phyloP scores from a whole-genome alignment of 2,797 vertebrate genomes.

The Coregonus ussuriensis region DNA sequence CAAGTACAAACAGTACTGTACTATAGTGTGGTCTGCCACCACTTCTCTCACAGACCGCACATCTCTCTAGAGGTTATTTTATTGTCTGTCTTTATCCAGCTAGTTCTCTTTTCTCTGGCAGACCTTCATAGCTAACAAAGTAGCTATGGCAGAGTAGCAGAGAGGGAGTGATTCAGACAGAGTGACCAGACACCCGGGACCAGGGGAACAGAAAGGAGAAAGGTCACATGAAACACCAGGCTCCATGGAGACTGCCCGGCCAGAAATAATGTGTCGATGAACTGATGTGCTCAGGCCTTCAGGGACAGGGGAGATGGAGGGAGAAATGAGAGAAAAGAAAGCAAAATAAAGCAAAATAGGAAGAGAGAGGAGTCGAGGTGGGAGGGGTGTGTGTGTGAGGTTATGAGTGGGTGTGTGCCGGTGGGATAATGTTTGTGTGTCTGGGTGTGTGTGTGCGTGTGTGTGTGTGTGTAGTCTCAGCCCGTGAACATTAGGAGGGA shows the following conservation, averaged over 20 bases:
- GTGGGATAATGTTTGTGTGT: too few species aligned
- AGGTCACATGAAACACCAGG: constrained; percentile 74
- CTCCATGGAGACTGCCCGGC: constrained; percentile 67
- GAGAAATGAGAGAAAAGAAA: constrained; percentile 48
- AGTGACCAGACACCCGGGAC: constrained; percentile 70
- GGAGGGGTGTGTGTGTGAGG: constrained; percentile 29
- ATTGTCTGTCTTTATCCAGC: constrained; percentile 65
- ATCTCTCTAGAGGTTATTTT: constrained; percentile 58
- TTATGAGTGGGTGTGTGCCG: constrained; percentile 19
- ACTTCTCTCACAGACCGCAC: not conserved
- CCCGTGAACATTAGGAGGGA: constrained; percentile 15
- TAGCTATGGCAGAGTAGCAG: constrained; percentile 46
- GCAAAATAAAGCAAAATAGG: constrained; percentile 15
- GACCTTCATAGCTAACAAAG: constrained; percentile 70
- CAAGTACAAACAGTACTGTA: not conserved
- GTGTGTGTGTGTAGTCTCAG: constrained; percentile 20
- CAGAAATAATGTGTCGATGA: constrained; percentile 65
- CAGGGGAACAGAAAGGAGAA: constrained; percentile 58
- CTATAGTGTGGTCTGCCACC: not conserved
- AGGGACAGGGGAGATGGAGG: constrained; percentile 48
- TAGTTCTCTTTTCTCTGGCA: constrained; percentile 47
- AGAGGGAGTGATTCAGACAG: constrained; percentile 69
- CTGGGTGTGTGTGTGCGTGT: not conserved
- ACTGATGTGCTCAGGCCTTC: constrained; percentile 63
- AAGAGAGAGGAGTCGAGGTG: constrained; percentile 17